Evolutionary conservation across 1,140 invertebrate genomes (phyloP), one percentile per base, ranked within the genome.

Genomic region (Harpegnathos saltator): DNA sequence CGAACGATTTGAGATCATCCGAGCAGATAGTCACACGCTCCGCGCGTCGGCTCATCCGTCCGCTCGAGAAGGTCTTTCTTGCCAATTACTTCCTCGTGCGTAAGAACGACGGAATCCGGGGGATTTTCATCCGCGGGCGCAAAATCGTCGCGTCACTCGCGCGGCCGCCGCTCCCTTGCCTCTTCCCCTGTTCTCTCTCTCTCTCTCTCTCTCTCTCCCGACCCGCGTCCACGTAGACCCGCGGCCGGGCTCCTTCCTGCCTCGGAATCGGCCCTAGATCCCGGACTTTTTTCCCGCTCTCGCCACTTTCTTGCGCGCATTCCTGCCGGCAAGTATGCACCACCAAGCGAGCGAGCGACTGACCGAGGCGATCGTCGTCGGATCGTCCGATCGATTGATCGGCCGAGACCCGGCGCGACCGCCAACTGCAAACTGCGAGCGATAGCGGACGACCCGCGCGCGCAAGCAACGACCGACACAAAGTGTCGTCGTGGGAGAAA

Each of bases 221-320:
- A 17, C 62, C 38, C n/a, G 48, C 58, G n/a, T n/a, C n/a, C 65
- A 78, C 77, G 72, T 69, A 69, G 71, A 74, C 19, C 59, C 62
- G 58, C 22, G 33, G 83, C 83, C 72, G 58, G 65, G 24, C 82
- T 78, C 26, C 83, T 89, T 87, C 87, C 77, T 85, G 85, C 84
- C 85, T 80, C 44, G 63, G 80, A 58, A 82, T 62, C 69, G 22
- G 22, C 72, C 38, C 17, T 15, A 29, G 59, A 75, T 22, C 26
- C 26, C 33, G 29, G 65, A 33, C 69, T 44, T 17, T 52, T 82
- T 69, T 68, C 78, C 54, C 26, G 61, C 38, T 82, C 74, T 82
- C 74, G 77, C 15, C 73, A 77, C 68, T 87, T 87, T 89, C 83
- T 85, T 89, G 66, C 62, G 22, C 59, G 52, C 85, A 74, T 89